phyloP scores from a whole-genome alignment of 2,888 invertebrate species.

The Scaptomyza polygonia region DNA sequence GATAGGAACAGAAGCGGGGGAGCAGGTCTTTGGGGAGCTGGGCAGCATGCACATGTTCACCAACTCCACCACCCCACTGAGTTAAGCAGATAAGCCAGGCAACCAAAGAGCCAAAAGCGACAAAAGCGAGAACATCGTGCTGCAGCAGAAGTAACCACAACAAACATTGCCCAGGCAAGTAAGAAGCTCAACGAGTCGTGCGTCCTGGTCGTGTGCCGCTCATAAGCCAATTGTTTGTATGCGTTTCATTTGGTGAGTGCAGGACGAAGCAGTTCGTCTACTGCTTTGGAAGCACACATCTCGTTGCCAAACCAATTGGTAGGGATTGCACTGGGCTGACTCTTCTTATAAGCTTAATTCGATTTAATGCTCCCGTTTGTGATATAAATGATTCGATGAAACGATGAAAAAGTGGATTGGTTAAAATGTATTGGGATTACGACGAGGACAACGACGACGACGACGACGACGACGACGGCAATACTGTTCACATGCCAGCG shows the following conservation, averaged over 20 bases:
- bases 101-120: slow-evolving; percentile 30
- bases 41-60: slow-evolving; percentile 49
- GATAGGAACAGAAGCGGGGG: slow-evolving; percentile 5
- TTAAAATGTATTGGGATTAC: slow-evolving; percentile 81
- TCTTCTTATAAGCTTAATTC: slow-evolving; percentile 80
- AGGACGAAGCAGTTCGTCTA: slow-evolving; percentile 61
- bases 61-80: slow-evolving; percentile 15
- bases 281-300: slow-evolving; percentile 22
- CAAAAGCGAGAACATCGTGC: slow-evolving; percentile 22
- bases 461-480: slow-evolving; percentile 15
- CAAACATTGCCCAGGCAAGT: slow-evolving; percentile 41
- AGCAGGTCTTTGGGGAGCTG: slow-evolving; percentile 19
- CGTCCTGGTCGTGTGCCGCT: slow-evolving; percentile 53
- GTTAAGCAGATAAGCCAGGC: slow-evolving; percentile 76
- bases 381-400: slow-evolving; percentile 80
- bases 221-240: slow-evolving; percentile 77
- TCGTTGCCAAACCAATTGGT: not conserved
- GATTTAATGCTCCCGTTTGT: slow-evolving; percentile 82
- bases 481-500: slow-evolving; percentile 39
- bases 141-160: slow-evolving; percentile 27
- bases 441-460: slow-evolving; percentile 39
- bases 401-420: slow-evolving; percentile 82
- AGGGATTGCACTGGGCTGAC: slow-evolving; percentile 18
- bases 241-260: slow-evolving; percentile 76
- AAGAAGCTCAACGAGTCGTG: slow-evolving; percentile 28